phyloP scores from a whole-genome alignment of 2,888 invertebrate species.

The Nephrotoma appendiculata region DNA sequence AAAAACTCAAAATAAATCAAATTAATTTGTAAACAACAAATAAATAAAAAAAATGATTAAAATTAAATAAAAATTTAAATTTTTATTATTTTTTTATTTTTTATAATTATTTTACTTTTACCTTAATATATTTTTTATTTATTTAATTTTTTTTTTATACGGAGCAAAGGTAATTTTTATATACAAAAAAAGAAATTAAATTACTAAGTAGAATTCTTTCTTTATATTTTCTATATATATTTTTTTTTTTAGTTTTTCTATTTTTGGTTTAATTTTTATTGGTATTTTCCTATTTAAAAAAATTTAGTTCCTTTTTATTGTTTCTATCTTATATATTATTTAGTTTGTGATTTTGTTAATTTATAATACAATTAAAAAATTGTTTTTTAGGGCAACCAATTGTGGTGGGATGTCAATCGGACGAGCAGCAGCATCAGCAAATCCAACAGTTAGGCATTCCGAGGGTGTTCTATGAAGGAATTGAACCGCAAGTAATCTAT shows the following conservation, averaged over 20 bases:
- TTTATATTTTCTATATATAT: not conserved
- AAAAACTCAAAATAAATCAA: not conserved
- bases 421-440: not conserved
- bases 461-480: not conserved
- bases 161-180: not conserved
- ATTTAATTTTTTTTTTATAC: not conserved
- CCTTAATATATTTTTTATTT: not conserved
- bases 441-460: not conserved
- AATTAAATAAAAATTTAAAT: not conserved
- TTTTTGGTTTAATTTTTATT: not conserved
- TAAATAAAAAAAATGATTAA: not conserved
- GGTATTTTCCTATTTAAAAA: not conserved
- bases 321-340: not conserved
- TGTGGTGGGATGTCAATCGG: not conserved
- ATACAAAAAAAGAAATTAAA: not conserved
- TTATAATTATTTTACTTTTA: not conserved
- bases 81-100: not conserved
- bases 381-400: not conserved
- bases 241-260: not conserved
- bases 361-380: not conserved
- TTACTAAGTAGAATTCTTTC: not conserved
- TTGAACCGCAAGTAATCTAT: constrained; percentile 14
- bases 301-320: not conserved
- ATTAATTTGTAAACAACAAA: not conserved
- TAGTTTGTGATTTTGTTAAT: not conserved